Percentiles rank a stretch among this genome's conserved stretches.
phyloP scores from a whole-genome alignment of 2,888 invertebrate genomes.

The Pandemis cinnamomeana region DNA sequence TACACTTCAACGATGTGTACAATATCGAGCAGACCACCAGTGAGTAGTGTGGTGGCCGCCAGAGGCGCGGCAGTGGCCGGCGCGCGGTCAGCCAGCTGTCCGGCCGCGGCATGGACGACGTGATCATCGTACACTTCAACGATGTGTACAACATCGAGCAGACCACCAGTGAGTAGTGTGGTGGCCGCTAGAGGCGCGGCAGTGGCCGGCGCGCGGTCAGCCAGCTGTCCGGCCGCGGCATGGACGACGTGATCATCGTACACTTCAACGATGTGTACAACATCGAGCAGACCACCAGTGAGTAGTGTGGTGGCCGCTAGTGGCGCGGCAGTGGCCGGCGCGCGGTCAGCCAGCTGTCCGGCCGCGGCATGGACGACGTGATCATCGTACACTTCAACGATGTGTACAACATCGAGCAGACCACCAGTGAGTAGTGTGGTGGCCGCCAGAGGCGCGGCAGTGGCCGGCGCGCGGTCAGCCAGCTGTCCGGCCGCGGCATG shows the following conservation, averaged over 20 bases:
- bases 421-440: conserved; percentile 71
- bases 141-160: conserved; percentile 96
- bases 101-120: conserved; percentile 79
- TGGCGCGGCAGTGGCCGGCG: conserved; percentile 70
- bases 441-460: conserved; percentile 86
- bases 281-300: conserved; percentile 88
- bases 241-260: conserved; percentile 87
- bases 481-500: conserved; percentile 76
- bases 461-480: conserved; percentile 54
- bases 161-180: conserved; percentile 76
- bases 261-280: conserved; percentile 98
- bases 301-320: conserved; percentile 82
- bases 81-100: conserved; percentile 66
- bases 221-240: conserved; percentile 74
- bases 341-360: conserved; percentile 69
- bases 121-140: conserved; percentile 93
- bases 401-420: conserved; percentile 95
- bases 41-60: conserved; percentile 79
- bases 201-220: conserved; percentile 51
- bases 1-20: conserved; percentile 97
- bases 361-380: conserved; percentile 82
- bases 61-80: conserved; percentile 77
- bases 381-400: conserved; percentile 95
- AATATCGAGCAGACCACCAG: conserved; percentile 91
- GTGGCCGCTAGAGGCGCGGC: conserved; percentile 86